Base-by-base conservation (phyloP, 35 echinoderm and acorn worm species). In the Heliocidaris erythrogramma region DNA sequence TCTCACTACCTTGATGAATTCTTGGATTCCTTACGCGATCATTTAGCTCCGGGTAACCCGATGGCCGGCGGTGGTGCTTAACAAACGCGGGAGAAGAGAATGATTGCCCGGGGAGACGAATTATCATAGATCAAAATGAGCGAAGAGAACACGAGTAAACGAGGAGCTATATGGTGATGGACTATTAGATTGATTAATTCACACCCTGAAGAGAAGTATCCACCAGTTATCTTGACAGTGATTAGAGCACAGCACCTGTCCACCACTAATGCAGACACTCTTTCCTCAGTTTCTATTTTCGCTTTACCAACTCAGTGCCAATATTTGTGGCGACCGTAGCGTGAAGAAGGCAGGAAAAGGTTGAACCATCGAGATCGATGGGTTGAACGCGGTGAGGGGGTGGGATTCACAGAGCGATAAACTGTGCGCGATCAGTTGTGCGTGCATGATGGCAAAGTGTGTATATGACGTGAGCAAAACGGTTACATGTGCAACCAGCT, bases 131-230 rank as follows among this genome's bases (percentile, higher is more conserved):
- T 21, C 17, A 78, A 42, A 78, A 78, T 78, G 65, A 24, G 65
- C 65, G 65, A n/a, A 78, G 14, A 78, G 65, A 78, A 78, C 65
- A n/a, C 65, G 65, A 78, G 65, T 78, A 78, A 78, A 78, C 65
- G 65, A n/a, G 21, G 5, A 78, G 65, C 18, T 78, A 78, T 78
- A 78, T 78, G 65, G 7, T 78, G 65, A 78, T 78, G 21, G 65
- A 78, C 65, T 78, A n/a, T 78, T 78, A n/a, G 65, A 78, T 78
- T 78, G 65, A 78, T 78, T 78, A 78, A 78, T 78, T 78, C 65
- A 78, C 65, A 78, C 65, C 65, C 65, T 78, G 21, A 78, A 78
- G 65, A 78, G 65, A 4, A 42, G 35, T 78, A 78, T 21, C 27
- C 65, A n/a, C 65, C 18, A 24, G 18, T 78, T 78, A 27, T 78